A percentile compares a stretch with the other conserved stretches of the same genome.
These are phyloP conservation scores for Nephrotoma flavescens DNA, from an alignment of 2,888 invertebrate genomes.

Conservation along the genomic window DNA sequence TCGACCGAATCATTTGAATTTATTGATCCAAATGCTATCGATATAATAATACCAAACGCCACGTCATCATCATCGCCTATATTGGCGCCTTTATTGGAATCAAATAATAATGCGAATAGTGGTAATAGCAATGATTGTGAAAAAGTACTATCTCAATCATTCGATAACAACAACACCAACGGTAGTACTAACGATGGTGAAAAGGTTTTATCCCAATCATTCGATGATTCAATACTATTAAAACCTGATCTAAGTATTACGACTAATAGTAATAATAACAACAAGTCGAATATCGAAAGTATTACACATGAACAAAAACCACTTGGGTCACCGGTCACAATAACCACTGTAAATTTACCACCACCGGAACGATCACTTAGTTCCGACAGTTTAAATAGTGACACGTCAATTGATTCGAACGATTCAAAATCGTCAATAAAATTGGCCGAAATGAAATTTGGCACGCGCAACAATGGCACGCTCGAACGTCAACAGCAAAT, in stretches of 20 bases:
- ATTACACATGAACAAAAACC: not conserved
- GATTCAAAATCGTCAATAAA: conserved; percentile 24
- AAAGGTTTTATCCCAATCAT: not conserved
- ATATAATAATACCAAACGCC: not conserved
- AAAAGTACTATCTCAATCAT: not conserved
- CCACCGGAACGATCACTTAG: conserved; percentile 25
- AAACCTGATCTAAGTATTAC: not conserved
- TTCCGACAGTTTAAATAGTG: conserved; percentile 30
- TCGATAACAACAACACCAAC: not conserved
- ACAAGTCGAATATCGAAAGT: not conserved
- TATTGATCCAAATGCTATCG: not conserved
- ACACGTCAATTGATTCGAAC: conserved; percentile 29
- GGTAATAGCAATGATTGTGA: not conserved
- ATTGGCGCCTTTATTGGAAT: not conserved
- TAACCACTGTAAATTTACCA: not conserved
- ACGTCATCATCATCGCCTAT: not conserved
- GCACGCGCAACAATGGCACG: conserved; percentile 27
- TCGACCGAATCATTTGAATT: conserved; percentile 3
- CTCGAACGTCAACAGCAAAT: conserved; percentile 25
- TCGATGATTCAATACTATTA: not conserved
- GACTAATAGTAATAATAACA: not conserved
- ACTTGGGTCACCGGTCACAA: not conserved
- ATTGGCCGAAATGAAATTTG: conserved; percentile 25
- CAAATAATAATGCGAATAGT: not conserved
- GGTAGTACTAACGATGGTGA: not conserved